Conservation (phyloP, 2,888 invertebrate species). For the Blastobasis adustella region DNA sequence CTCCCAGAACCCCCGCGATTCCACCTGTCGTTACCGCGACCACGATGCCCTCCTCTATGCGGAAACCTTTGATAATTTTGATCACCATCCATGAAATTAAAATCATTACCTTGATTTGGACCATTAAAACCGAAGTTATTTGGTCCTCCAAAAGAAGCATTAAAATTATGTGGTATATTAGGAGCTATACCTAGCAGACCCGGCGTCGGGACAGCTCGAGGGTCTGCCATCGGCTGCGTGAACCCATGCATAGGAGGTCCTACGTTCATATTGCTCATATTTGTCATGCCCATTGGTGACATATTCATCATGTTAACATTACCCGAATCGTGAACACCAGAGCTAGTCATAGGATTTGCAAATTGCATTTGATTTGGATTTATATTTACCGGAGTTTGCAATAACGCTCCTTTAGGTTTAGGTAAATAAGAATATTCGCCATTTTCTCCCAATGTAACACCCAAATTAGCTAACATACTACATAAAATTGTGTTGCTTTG, state of each 20-base stretch:
- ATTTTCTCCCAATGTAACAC: slow-evolving; percentile 73
- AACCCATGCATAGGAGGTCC: slow-evolving; percentile 55
- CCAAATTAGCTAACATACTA: slow-evolving; percentile 77
- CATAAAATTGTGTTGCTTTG: slow-evolving; percentile 69
- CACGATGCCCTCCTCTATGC: slow-evolving; percentile 58
- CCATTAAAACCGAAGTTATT: slow-evolving; percentile 63
- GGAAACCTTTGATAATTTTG: slow-evolving; percentile 59
- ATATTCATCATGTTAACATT: slow-evolving; percentile 63
- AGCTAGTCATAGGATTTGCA: slow-evolving; percentile 34
- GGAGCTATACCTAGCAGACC: slow-evolving; percentile 76
- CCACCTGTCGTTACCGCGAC: slow-evolving; percentile 64
- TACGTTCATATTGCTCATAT: slow-evolving; percentile 56
- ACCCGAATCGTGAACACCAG: slow-evolving; percentile 42
- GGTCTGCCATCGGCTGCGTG: slow-evolving; percentile 61
- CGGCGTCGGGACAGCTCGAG: slow-evolving; percentile 66
- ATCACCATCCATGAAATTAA: slow-evolving; percentile 59
- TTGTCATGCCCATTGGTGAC: slow-evolving; percentile 64
- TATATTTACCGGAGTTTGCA: slow-evolving; percentile 59
- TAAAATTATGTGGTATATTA: slow-evolving; percentile 68
- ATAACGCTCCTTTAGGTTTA: slow-evolving; percentile 62
- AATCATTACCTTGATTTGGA: slow-evolving; percentile 55
- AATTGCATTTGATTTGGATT: slow-evolving; percentile 30
- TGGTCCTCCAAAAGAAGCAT: slow-evolving; percentile 49
- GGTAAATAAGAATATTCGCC: slow-evolving; percentile 70
- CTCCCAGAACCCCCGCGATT: slow-evolving; percentile 61